These are phyloP conservation scores for Elephantulus edwardii DNA, from an alignment of 2,113 vertebrate species.

Conservation along the genomic window DNA sequence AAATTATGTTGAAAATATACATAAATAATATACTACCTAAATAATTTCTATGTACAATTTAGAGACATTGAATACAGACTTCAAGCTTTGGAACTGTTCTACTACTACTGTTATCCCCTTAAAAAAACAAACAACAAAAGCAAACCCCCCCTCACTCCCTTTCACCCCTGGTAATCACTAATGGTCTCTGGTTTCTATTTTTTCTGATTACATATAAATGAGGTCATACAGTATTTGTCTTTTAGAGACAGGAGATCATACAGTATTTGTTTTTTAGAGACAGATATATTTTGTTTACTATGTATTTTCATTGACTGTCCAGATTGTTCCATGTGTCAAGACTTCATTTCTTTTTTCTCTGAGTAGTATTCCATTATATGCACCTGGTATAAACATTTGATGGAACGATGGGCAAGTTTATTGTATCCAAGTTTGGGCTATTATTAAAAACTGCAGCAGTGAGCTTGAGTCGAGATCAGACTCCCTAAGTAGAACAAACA, in stretches of 20 bases:
- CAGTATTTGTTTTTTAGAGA: background rate
- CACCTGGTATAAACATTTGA: background rate
- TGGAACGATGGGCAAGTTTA: background rate
- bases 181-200: background rate
- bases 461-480: background rate
- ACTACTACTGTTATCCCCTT: background rate
- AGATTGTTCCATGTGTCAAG: too few species aligned
- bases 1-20: background rate
- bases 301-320: background rate
- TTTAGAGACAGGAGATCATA: background rate
- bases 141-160: fast-evolving
- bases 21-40: background rate
- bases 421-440: background rate
- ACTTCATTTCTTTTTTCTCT: too few species aligned
- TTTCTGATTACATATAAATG: too few species aligned
- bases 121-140: background rate
- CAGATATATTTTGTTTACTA: background rate
- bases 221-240: too few species aligned
- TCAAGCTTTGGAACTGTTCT: background rate
- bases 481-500: background rate
- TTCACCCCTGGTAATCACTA: background rate
- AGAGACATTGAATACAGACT: background rate
- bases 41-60: background rate
- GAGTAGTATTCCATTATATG: background rate
- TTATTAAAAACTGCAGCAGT: background rate